Evolutionary conservation across 2,888 invertebrate species (phyloP), one percentile per base, ranked within the genome.

Genomic region (Steinernema scapterisci): DNA sequence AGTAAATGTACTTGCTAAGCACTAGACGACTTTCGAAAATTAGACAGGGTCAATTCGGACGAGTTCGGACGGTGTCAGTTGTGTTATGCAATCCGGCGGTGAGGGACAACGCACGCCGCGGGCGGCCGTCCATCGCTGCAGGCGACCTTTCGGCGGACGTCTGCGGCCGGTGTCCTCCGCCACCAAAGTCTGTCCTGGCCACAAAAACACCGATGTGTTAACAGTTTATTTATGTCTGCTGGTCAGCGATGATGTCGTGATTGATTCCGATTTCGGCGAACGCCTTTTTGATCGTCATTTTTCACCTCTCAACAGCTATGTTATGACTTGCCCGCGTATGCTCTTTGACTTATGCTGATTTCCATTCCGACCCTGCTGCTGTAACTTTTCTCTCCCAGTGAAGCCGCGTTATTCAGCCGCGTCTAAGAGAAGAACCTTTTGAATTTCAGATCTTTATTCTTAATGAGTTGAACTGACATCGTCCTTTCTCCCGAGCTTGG

Each of bases 171-270:
- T 27, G 63, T 63, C 16, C 27, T 31, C 38, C 38, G 38, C 38
- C 63, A 63, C 63, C 31, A 13, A 63, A 31, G 31, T 63, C 63
- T 63, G 63, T 27, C 63, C 63, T 63, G 16, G 63, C 23, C 63
- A 63, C 63, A 63, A 63, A 63, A 63, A 63, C 63, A 63, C 16
- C 31, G 16, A 63, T 27, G 63, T 63, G 63, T 63, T 63, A 63
- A 63, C 63, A 31, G 31, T 63, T 25, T 63, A 63, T 63, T 63
- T 63, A 63, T 31, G 63, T 31, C 63, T 31, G 63, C 63, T 31
- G 63, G 63, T 63, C 63, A 63, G 27, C 63, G 31, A 9, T 31
- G 63, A 63, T 63, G 3, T 31, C 63, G 25, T 63, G 63, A 63
- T 63, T 63, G 63, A 63, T 63, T 7, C 63, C 31, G 38, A 31